Conservation (phyloP, 2,797 vertebrate genomes). For the Meda fulgida region DNA sequence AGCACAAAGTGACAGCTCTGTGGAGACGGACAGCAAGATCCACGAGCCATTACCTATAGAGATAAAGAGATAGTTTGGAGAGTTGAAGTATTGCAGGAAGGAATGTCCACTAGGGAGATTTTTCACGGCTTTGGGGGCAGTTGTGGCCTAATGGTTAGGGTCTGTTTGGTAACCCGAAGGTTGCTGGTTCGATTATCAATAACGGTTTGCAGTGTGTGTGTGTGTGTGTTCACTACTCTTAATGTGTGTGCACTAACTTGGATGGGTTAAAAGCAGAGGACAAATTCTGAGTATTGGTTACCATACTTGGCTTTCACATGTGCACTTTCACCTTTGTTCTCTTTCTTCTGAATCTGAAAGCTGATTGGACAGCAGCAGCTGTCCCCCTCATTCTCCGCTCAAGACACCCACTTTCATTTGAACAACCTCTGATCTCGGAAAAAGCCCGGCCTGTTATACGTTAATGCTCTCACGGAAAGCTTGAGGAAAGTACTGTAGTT, state of each 20-base stretch:
- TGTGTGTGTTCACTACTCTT: neutral
- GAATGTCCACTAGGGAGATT: neutral
- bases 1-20: constrained; percentile 30
- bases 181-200: too few relatives aligned
- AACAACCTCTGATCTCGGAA: neutral
- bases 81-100: constrained; percentile 5
- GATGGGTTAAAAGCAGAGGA: too few relatives aligned
- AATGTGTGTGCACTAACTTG: too few relatives aligned
- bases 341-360: neutral
- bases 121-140: neutral
- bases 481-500: constrained; percentile 23
- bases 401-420: neutral
- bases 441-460: neutral
- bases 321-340: too few relatives aligned
- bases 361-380: neutral
- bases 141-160: too few relatives aligned
- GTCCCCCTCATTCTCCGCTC: neutral
- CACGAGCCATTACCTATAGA: neutral
- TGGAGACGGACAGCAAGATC: constrained; percentile 24
- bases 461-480: constrained; percentile 32
- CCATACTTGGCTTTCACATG: too few relatives aligned
- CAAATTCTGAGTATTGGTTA: too few relatives aligned
- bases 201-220: too few relatives aligned
- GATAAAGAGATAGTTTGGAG: neutral
- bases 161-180: too few relatives aligned